Evolutionary conservation across 2,797 vertebrate genomes (phyloP).

Genomic region (Phaenicophaeus curvirostris): DNA sequence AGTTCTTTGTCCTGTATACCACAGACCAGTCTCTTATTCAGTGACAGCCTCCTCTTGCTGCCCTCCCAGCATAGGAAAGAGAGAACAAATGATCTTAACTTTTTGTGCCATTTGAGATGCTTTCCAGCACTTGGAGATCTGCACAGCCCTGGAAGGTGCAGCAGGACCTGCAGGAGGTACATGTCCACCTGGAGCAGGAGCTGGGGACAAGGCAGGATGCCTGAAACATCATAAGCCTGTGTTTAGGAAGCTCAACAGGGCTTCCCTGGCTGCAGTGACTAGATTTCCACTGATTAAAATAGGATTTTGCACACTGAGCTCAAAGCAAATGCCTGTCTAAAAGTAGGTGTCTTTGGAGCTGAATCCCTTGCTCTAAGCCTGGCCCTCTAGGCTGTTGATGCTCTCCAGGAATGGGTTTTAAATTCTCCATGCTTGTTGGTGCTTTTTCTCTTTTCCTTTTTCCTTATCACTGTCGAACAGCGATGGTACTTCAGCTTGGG

Average conservation of each 20-base stretch:
- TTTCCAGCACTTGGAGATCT: not conserved
- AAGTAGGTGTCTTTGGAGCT: not conserved
- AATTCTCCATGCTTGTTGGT: not conserved
- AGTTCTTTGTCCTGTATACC: not conserved
- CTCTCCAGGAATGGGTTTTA: not conserved
- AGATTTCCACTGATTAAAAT: not conserved
- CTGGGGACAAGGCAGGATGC: not conserved
- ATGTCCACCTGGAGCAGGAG: not conserved
- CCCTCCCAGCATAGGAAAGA: not conserved
- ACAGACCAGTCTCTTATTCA: not conserved
- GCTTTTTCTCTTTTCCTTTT: slow-evolving; percentile 24
- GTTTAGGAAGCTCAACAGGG: not conserved
- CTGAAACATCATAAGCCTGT: not conserved
- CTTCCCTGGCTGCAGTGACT: not conserved
- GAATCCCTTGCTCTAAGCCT: not conserved
- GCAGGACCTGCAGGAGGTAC: not conserved
- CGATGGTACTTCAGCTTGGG: not conserved
- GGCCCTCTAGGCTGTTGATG: not conserved
- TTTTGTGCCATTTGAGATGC: not conserved
- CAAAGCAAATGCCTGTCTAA: not conserved
- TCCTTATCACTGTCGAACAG: not conserved
- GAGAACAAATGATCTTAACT: not conserved
- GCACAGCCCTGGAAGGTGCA: accelerated
- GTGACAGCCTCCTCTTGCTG: not conserved
- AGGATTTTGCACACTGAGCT: not conserved